Percentiles rank a stretch among this genome's conserved stretches.
Evolutionary conservation across 2,888 invertebrate species (phyloP).

Genomic region (Anoplius nigerrimus): DNA sequence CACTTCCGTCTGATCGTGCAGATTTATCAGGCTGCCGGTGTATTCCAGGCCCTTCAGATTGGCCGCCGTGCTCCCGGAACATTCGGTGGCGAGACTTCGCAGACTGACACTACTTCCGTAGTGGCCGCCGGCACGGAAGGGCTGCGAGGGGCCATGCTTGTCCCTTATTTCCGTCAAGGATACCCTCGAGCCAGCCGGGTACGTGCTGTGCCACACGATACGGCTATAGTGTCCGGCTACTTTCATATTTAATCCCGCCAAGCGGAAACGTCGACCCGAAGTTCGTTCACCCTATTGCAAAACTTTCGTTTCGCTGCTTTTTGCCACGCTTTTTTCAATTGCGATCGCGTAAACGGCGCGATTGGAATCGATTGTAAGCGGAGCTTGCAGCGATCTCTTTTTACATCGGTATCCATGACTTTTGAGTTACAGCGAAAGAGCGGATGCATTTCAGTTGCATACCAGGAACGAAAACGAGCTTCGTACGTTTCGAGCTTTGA

Average conservation of each 20-base stretch:
- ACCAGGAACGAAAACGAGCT: no score
- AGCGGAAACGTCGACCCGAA: not conserved
- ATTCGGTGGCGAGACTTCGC: constrained; percentile 57
- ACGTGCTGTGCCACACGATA: constrained; percentile 37
- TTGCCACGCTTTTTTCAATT: no score
- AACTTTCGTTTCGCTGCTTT: no score
- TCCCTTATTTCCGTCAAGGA: constrained; percentile 59
- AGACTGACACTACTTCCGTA: constrained; percentile 66
- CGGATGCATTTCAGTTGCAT: no score
- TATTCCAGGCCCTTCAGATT: constrained; percentile 60
- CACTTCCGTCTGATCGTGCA: constrained; percentile 76
- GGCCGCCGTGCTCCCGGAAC: constrained; percentile 49
- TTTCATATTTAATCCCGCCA: not conserved
- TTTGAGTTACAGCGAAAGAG: no score
- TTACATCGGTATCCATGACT: no score
- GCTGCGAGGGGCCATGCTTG: constrained; percentile 49
- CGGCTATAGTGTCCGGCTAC: not conserved
- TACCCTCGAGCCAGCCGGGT: constrained; percentile 48
- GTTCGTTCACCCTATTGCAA: no score
- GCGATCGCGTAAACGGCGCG: no score
- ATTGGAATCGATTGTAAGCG: no score
- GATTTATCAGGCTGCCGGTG: constrained; percentile 68
- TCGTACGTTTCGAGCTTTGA: no score
- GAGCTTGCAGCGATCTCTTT: no score
- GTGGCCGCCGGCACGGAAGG: constrained; percentile 57